Conservation (phyloP, 2,113 vertebrate genomes). For the Notarius lentiginosus region DNA sequence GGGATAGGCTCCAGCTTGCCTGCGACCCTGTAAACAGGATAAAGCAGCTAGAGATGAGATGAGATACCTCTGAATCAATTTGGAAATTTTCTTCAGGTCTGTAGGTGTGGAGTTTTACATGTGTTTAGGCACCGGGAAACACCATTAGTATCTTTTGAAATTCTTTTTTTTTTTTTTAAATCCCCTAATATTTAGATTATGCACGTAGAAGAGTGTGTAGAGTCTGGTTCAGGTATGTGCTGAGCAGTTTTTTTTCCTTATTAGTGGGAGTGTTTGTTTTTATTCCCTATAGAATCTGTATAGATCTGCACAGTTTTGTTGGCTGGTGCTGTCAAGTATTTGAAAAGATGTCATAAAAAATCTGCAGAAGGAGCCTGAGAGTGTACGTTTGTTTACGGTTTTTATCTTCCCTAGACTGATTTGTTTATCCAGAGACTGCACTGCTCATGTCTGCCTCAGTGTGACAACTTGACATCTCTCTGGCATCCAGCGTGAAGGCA, state of each 20-base stretch:
- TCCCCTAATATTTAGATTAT: neutral
- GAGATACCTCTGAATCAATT: neutral
- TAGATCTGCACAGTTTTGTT: conserved; percentile 29
- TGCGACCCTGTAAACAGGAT: no score
- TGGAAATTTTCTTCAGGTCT: neutral
- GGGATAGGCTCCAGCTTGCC: no score
- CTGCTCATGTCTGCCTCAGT: conserved; percentile 33
- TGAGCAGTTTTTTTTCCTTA: neutral
- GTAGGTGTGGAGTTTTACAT: neutral
- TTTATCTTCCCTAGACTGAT: conserved; percentile 46
- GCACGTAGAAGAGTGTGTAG: neutral
- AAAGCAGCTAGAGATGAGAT: no score
- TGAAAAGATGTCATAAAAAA: conserved; percentile 37
- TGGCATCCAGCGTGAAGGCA: conserved; percentile 40
- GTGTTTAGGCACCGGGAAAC: neutral
- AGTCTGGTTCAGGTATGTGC: neutral
- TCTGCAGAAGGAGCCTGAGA: conserved; percentile 19
- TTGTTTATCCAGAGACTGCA: conserved; percentile 40
- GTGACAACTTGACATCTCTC: conserved; percentile 44
- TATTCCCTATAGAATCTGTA: conserved; percentile 17
- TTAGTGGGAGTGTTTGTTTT: conserved; percentile 19
- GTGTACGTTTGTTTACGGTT: conserved; percentile 49
- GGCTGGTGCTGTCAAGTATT: conserved; percentile 37
- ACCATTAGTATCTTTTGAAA: neutral
- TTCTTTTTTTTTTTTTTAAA: no score